Base-by-base conservation (phyloP, 2,888 invertebrate species). In the Blastobasis adustella region DNA sequence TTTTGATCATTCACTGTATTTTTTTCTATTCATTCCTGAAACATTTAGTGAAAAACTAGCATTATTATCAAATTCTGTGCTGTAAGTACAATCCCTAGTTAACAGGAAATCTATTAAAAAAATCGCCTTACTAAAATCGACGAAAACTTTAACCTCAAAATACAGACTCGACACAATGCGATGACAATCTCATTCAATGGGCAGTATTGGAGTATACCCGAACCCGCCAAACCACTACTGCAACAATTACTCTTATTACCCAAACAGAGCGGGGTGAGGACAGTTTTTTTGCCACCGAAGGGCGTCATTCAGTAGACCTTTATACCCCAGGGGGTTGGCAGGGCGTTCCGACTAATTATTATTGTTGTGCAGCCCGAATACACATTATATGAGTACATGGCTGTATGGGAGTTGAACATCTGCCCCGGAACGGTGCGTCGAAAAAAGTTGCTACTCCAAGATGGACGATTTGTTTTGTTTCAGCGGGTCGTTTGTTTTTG, bases 321-420 rank as follows among this genome's bases (percentile, higher is more conserved):
- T 1, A 5, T 41, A 57, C 68, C 61, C 56, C 61, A 57, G 65
- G 67, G 67, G 63, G 55, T 54, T 50, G 54, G 54, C 65, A 65
- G 70, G 69, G 70, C 71, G 71, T 69, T 23, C 58, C 52, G 58
- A 60, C 58, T 58, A 67, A 69, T 71, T 71, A 72, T 67, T 73
- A 61, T 73, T 73, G 67, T 77, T 71, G 23, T 23, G 23, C 23
- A 23, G 23, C 23, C 23, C 23, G 23, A 23, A 23, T 23, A 62
- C 61, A 49, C 48, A 48, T 48, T 41, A 66, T 64, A 23, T 23
- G 23, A 23, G 56, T 63, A 58, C 58, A 68, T 59, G 65, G 66
- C 61, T 57, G 65, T 67, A 73, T 76, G 65, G 64, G 61, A 54
- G 54, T 47, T 58, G 69, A 73, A 81, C 82, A 83, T 83, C 82